These are phyloP conservation scores for Dynastes hyllus DNA, from an alignment of 2,888 invertebrate species.

Conservation along the genomic window DNA sequence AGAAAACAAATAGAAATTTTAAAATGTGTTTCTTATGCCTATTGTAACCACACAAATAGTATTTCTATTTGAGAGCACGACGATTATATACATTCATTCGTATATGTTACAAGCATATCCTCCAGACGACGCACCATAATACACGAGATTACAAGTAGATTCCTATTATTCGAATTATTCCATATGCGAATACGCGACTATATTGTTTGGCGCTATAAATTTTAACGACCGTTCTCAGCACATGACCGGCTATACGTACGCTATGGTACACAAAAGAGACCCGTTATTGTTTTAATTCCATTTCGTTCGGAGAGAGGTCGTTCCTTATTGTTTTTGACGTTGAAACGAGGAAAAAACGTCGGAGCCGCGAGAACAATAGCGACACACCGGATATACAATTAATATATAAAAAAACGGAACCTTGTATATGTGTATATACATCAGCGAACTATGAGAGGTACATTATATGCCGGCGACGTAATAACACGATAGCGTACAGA, in stretches of 20 bases:
- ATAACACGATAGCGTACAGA: conserved; percentile 6
- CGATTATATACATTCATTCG: no score
- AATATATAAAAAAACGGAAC: conserved; percentile 25
- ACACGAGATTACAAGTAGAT: conserved; percentile 5
- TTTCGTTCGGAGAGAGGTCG: conserved; percentile 30
- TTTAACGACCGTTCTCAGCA: conserved; percentile 32
- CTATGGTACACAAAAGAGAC: conserved; percentile 28
- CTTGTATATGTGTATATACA: background rate
- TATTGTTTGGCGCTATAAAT: conserved; percentile 10
- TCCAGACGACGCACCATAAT: no score
- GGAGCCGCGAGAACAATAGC: conserved; percentile 23
- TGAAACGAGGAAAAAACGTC: conserved; percentile 21
- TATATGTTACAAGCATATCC: no score
- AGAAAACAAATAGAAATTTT: no score
- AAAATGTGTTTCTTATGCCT: no score
- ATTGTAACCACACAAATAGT: no score
- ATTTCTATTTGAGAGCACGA: no score
- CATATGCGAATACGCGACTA: background rate
- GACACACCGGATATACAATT: conserved; percentile 27
- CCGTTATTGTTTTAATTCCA: conserved; percentile 37
- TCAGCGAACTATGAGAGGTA: background rate
- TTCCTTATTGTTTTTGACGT: conserved; percentile 38
- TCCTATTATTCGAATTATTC: conserved; percentile 21
- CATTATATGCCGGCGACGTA: conserved; percentile 6
- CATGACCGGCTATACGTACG: conserved; percentile 8